phyloP scores from a whole-genome alignment of 2,797 vertebrate genomes.

The Myoxocephalus aenaeus region DNA sequence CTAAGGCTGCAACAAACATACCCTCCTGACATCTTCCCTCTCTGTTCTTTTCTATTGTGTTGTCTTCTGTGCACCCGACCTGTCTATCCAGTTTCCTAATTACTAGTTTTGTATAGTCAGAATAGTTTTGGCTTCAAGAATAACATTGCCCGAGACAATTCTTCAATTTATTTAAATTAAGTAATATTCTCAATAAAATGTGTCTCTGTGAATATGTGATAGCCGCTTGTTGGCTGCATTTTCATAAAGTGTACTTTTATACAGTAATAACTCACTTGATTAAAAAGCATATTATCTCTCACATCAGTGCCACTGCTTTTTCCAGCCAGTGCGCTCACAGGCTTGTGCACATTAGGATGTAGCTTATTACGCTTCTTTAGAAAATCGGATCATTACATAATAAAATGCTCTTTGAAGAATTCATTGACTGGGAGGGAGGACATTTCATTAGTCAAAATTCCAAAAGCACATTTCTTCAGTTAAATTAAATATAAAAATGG shows the following conservation, averaged over 20 bases:
- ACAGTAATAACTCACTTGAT: not conserved
- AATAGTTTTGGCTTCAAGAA: not conserved
- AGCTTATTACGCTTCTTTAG: not conserved
- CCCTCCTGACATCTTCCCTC: not conserved
- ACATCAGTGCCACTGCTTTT: slow-evolving; percentile 22
- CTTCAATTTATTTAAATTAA: not conserved
- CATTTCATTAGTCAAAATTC: slow-evolving; percentile 4
- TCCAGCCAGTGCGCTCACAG: slow-evolving; percentile 4
- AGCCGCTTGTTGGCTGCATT: not conserved
- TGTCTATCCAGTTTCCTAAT: not conserved
- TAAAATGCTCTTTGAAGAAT: slow-evolving; percentile 29
- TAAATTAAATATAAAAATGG: slow-evolving; percentile 21
- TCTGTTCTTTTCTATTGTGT: not conserved
- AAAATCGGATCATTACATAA: slow-evolving; percentile 22
- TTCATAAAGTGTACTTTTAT: not conserved
- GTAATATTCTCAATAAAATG: not conserved
- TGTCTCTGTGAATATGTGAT: not conserved
- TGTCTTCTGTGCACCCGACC: not conserved
- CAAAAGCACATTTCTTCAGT: not conserved
- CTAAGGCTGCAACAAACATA: not conserved
- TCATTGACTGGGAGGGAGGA: not conserved
- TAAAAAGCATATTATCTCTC: slow-evolving; percentile 13
- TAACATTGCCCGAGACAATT: fast-evolving
- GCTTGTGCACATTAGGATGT: slow-evolving; percentile 2
- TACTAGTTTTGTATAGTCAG: not conserved